Base-by-base conservation (phyloP, 2,888 invertebrate species). In the Imbricaverruca yamaguchii region DNA sequence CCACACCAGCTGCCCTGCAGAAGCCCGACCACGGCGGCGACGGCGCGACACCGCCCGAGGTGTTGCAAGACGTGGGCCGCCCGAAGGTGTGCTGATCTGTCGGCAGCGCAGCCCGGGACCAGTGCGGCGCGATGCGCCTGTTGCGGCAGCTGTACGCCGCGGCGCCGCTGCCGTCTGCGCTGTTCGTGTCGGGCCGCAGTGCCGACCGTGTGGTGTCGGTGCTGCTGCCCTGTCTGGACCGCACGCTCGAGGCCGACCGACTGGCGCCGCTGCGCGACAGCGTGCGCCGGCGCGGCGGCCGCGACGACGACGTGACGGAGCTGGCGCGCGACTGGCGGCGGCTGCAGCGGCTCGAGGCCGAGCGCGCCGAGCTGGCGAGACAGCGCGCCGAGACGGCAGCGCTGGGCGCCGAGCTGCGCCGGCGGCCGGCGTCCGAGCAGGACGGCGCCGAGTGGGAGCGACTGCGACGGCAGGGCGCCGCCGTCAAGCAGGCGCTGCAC, bases 171-270 rank as follows among this genome's bases (percentile, higher is more conserved):
- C 74, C 74, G 53, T 55, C 74, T 2, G 74, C 74, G 74, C 74
- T 74, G 74, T 74, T 55, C 74, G 74, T 74, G 74, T 74, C 55
- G 21, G 74, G 74, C 74, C 74, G 74, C 74, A 55, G 55, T 23
- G 74, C 74, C 55, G 74, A 74, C 15, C 74, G 55, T 10, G 74
- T 74, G 15, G 74, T 55, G 15, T 53, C 55, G 23, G 74, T 74
- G 55, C 74, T 74, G 74, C 74, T 21, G 55, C 74, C 74, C 15
- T 74, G 74, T 15, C 74, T 74, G 55, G 53, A 74, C 53, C 23
- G 23, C 18, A 21, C 74, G 53, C 74, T 74, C 18, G 53, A 4
- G 74, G 18, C 74, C 7, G 53, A 13, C 18, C 3, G 18, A 21
- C 55, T 55, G 74, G 8, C 53, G 21, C 9, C 74, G 74, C 74